These are phyloP conservation scores for Eretmocerus hayati DNA, from an alignment of 2,888 invertebrate genomes.

Conservation along the genomic window DNA sequence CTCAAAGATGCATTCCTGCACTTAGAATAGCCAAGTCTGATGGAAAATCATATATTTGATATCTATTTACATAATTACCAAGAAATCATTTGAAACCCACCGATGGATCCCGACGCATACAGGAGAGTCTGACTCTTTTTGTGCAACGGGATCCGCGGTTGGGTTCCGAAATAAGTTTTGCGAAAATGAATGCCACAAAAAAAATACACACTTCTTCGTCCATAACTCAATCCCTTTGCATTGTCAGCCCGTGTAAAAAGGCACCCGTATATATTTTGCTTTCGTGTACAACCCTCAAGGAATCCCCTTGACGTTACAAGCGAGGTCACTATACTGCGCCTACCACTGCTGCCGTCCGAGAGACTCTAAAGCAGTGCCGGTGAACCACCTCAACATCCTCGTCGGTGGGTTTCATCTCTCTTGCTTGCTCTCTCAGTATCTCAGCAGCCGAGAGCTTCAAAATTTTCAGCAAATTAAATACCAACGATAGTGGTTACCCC, in stretches of 20 bases:
- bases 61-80: too few relatives aligned
- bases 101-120: too few relatives aligned
- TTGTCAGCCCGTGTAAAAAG: slow-evolving; percentile 20
- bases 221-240: slow-evolving; percentile 19
- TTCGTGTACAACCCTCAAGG: slow-evolving; percentile 21
- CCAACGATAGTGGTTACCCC: slow-evolving; percentile 35
- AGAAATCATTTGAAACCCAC: too few relatives aligned
- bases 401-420: not conserved
- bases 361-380: slow-evolving; percentile 10
- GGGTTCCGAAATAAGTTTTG: too few relatives aligned
- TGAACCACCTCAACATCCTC: slow-evolving; percentile 9
- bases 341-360: not conserved
- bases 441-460: slow-evolving; percentile 21
- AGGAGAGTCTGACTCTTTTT: too few relatives aligned
- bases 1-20: too few relatives aligned
- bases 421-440: too few relatives aligned
- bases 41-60: too few relatives aligned
- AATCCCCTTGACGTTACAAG: slow-evolving; percentile 13
- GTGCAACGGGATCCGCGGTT: too few relatives aligned
- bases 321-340: not conserved
- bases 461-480: slow-evolving; percentile 36
- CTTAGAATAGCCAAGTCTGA: too few relatives aligned
- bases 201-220: too few relatives aligned
- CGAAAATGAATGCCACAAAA: too few relatives aligned
- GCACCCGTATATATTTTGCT: slow-evolving; percentile 18